Evolutionary conservation across 1,140 invertebrate species (phyloP), one percentile per base, ranked within the genome.

Genomic region (Panagrolaimus sp.): DNA sequence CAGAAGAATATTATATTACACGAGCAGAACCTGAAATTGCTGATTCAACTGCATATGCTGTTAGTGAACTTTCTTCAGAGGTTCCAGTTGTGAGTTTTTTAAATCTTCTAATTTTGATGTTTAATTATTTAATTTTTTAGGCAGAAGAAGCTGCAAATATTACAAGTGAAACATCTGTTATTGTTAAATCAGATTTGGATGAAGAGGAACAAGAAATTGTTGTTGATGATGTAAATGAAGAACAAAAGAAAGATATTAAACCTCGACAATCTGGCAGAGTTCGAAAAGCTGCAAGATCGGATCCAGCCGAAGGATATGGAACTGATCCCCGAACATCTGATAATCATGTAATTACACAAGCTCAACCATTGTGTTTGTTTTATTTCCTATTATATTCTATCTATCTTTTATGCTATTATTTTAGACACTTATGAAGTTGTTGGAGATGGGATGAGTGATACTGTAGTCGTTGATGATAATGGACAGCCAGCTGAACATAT

Each of bases 361-460:
- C 2, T 4, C 32, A 38, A 38, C 32, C 32, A 38, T 26, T 58
- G 17, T 58, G 52, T 26, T 21, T 58, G 21, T 21, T 0, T 58
- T 58, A 0, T 12, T 24, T 21, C 1, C 10, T 26, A n/a, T 0
- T 0, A 3, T 21, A 12, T 58, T 58, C 1, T 10, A 26, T 8
- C 26, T 12, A 8, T 26, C 14, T 14, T 8, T 21, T 21, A 7
- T 52, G 8, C 21, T n/a, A 5, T 21, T 24, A 12, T 58, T 58
- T 58, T 28, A 58, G 52, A 58, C 17, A 58, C 52, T 12, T 58
- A 58, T 58, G 14, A 58, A 58, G 52, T 58, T 12, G 52, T 58
- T 28, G 52, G 21, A 12, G 52, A 58, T 28, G 52, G 52, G 10
- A 2, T 38, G 2, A 2, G 2, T 38, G 52, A 58, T 26, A 58